Percentiles rank a stretch among this genome's conserved stretches.
These are phyloP conservation scores for Lanistes nyassanus DNA, from an alignment of 1,140 invertebrate species.

Conservation along the genomic window DNA sequence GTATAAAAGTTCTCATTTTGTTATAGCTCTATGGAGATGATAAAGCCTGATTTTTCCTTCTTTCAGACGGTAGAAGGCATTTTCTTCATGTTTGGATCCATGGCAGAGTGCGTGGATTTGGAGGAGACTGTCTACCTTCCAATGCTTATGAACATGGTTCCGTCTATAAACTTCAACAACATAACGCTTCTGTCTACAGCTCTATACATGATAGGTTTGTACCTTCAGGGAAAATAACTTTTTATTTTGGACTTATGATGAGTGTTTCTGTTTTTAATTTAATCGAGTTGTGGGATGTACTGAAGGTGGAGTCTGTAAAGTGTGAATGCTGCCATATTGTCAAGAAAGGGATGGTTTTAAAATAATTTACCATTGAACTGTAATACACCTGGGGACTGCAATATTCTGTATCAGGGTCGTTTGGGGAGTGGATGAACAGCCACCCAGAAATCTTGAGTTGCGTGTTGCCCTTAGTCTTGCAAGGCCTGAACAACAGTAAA, in stretches of 20 bases:
- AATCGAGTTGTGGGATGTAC: no score
- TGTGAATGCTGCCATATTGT: no score
- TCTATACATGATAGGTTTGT: conserved; percentile 77
- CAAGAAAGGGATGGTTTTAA: no score
- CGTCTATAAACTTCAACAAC: conserved; percentile 73
- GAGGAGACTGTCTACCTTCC: conserved; percentile 75
- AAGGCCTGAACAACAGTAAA: conserved; percentile 75
- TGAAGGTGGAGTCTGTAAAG: no score
- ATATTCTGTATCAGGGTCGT: conserved; percentile 75
- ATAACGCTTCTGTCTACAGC: conserved; percentile 77
- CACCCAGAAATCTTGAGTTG: conserved; percentile 71
- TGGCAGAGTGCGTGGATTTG: conserved; percentile 79
- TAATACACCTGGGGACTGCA: not conserved
- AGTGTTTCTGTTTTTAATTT: no score
- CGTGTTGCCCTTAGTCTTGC: conserved; percentile 76
- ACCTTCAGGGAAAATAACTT: no score
- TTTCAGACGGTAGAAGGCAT: conserved; percentile 78
- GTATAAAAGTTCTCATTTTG: not conserved
- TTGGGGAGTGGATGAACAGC: conserved; percentile 83
- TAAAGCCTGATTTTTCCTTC: not conserved
- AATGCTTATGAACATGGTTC: conserved; percentile 75
- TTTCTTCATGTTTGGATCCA: conserved; percentile 82
- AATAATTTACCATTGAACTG: no score
- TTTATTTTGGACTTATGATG: no score
- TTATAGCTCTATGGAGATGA: no score